A percentile compares a stretch with the other conserved stretches of the same genome.
These are phyloP conservation scores for Tachuris rubrigastra DNA, from an alignment of 2,113 vertebrate species.

Conservation along the genomic window DNA sequence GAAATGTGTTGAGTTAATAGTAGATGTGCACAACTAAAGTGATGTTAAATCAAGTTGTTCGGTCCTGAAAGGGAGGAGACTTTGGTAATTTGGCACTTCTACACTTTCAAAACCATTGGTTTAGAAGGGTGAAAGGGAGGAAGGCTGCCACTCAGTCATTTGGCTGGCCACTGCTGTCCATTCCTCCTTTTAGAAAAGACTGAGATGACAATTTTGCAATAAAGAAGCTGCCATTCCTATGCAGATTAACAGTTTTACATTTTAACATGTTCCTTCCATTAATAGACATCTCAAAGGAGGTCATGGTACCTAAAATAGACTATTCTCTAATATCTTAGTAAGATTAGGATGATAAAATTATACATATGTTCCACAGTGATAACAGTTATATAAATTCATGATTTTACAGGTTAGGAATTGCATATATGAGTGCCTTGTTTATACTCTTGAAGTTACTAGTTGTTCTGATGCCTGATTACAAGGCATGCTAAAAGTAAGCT, in stretches of 20 bases:
- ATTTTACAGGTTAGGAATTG: neutral
- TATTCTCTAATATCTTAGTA: neutral
- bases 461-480: neutral
- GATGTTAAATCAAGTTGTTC: neutral
- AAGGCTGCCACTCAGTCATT: neutral
- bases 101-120: neutral
- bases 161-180: neutral
- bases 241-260: neutral
- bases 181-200: neutral
- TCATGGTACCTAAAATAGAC: constrained; percentile 14
- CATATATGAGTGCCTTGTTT: neutral
- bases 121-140: neutral
- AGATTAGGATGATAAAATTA: constrained; percentile 22
- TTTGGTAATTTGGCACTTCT: neutral
- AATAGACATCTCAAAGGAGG: constrained; percentile 16
- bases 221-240: neutral
- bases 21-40: neutral
- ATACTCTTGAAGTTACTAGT: neutral
- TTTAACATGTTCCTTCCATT: neutral
- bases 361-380: neutral
- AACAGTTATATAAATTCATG: neutral
- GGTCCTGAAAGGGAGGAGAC: neutral
- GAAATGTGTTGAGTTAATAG: neutral
- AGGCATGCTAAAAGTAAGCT: neutral
- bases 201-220: neutral